Evolutionary conservation across 2,113 vertebrate species (phyloP).

Genomic region (Hippocampus guttulatus): DNA sequence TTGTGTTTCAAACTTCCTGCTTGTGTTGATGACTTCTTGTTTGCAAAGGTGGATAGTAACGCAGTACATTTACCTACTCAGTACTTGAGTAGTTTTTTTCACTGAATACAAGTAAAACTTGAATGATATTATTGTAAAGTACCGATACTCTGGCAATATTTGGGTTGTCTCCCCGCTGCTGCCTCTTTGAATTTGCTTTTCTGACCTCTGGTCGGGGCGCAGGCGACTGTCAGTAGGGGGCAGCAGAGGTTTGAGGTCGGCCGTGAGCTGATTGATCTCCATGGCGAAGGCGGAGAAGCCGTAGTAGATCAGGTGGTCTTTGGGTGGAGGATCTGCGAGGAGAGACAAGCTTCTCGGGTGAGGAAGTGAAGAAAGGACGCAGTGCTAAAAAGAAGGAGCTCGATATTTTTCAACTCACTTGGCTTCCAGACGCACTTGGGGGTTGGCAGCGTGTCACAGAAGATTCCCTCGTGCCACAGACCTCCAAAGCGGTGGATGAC

Average conservation of each 20-base stretch:
- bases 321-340: constrained; percentile 74
- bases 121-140: no score
- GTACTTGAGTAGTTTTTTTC: no score
- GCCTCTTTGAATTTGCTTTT: background rate
- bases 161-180: no score
- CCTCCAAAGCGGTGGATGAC: constrained; percentile 85
- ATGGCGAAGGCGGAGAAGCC: constrained; percentile 88
- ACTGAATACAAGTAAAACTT: no score
- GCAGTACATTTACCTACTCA: no score
- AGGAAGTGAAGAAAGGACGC: constrained; percentile 16
- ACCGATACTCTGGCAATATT: no score
- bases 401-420: constrained; percentile 69
- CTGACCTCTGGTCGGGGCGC: constrained; percentile 86
- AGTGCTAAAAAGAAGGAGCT: background rate
- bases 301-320: constrained; percentile 77
- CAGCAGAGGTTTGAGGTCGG: constrained; percentile 76
- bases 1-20: background rate
- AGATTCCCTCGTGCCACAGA: constrained; percentile 88
- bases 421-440: constrained; percentile 88
- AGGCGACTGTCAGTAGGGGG: constrained; percentile 84
- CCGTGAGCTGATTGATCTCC: constrained; percentile 85
- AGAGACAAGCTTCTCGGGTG: constrained; percentile 11
- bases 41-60: background rate
- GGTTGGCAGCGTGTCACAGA: constrained; percentile 75
- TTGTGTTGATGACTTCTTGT: background rate